Conservation (phyloP, 2,797 vertebrate species). For the Argya squamiceps region DNA sequence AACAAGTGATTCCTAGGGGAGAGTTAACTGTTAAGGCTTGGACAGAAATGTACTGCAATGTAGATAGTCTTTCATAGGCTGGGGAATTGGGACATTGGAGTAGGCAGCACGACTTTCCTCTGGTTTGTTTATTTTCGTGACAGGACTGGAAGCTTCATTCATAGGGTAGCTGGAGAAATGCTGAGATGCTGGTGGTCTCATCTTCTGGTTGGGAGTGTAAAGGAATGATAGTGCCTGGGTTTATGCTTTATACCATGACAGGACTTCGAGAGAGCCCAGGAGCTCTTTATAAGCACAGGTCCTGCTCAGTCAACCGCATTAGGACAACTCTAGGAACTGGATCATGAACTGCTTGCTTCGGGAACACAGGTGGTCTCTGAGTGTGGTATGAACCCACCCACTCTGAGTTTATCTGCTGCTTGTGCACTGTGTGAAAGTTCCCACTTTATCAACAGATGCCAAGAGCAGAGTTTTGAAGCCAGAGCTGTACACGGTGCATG, state of each 20-base stretch:
- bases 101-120: not conserved
- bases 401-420: not conserved
- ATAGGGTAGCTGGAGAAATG: not conserved
- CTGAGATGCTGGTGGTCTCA: not conserved
- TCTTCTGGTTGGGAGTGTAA: not conserved
- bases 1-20: not conserved
- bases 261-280: not conserved
- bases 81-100: slow-evolving; percentile 4
- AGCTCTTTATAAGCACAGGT: not conserved
- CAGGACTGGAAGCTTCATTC: not conserved
- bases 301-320: fast-evolving
- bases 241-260: not conserved
- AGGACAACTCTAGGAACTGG: not conserved
- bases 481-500: fast-evolving
- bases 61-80: not conserved
- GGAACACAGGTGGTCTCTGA: not conserved
- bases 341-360: not conserved
- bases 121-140: slow-evolving; percentile 20
- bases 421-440: not conserved
- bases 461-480: not conserved
- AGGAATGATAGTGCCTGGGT: not conserved
- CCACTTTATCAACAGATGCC: not conserved
- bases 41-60: not conserved
- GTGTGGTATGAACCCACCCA: not conserved
- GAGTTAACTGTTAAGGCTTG: slow-evolving; percentile 3